A percentile compares a stretch with the other conserved stretches of the same genome.
Evolutionary conservation across 2,797 vertebrate genomes (phyloP).

Genomic region (Philypnodon macrostomus): DNA sequence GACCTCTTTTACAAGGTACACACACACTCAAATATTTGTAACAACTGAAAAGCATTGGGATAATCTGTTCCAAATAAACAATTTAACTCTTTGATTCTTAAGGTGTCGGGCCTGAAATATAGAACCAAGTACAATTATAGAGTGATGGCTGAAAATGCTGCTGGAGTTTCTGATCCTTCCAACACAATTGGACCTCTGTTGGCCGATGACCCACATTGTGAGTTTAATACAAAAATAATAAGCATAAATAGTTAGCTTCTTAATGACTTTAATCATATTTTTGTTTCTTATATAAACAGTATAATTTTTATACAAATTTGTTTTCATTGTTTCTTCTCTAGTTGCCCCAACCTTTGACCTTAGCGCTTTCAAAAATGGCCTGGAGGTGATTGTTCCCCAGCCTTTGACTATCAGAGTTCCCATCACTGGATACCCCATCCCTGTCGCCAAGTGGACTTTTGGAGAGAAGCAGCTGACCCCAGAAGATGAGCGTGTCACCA

Average conservation of each 20-base stretch:
- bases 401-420: slow-evolving; percentile 90
- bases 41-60: too few species aligned
- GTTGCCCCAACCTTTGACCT: slow-evolving; percentile 90
- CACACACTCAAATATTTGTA: too few species aligned
- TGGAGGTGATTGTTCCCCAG: slow-evolving; percentile 93
- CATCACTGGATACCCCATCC: slow-evolving; percentile 90
- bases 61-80: too few species aligned
- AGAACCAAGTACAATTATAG: slow-evolving; percentile 90
- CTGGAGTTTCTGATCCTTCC: slow-evolving; percentile 90
- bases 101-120: slow-evolving; percentile 91
- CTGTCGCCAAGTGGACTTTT: slow-evolving; percentile 86
- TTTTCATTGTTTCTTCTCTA: slow-evolving; percentile 44
- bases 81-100: neutral
- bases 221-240: neutral
- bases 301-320: too few species aligned
- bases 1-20: slow-evolving; percentile 76
- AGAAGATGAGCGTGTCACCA: slow-evolving; percentile 80
- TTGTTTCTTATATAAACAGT: too few species aligned
- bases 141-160: slow-evolving; percentile 94
- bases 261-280: too few species aligned
- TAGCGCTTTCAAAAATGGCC: slow-evolving; percentile 90
- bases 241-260: too few species aligned
- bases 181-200: slow-evolving; percentile 89
- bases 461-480: slow-evolving; percentile 82
- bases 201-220: slow-evolving; percentile 90